Conservation (phyloP, 2,113 vertebrate species). For the Corythornis vintsioides region DNA sequence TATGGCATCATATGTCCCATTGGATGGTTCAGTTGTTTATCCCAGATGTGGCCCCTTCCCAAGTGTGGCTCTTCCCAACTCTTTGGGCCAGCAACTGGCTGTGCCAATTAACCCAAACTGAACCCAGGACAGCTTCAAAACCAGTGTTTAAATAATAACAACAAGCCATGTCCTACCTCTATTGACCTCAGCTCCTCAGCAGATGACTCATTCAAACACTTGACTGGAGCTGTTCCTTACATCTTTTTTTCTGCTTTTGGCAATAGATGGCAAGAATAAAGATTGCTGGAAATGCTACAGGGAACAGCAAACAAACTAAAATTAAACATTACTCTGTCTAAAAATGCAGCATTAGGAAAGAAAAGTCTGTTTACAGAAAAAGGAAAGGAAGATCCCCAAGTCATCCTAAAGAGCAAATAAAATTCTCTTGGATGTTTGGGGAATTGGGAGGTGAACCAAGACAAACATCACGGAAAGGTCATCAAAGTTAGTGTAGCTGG, state of each 20-base stretch:
- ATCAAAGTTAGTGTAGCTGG: not conserved
- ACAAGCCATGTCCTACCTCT: not conserved
- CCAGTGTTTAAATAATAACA: not conserved
- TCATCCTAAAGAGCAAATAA: not conserved
- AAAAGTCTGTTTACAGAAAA: not conserved
- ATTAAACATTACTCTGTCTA: not conserved
- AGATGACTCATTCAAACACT: conserved; percentile 29
- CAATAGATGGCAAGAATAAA: not conserved
- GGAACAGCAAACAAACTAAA: not conserved
- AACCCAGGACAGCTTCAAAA: not conserved
- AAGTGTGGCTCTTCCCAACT: too few relatives aligned
- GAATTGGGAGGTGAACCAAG: not conserved
- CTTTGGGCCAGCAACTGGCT: too few relatives aligned
- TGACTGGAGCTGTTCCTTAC: not conserved
- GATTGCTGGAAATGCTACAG: not conserved
- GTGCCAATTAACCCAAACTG: too few relatives aligned
- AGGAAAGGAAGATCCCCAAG: not conserved
- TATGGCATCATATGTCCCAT: too few relatives aligned
- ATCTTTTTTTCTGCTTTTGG: conserved; percentile 31
- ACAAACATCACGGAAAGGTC: not conserved
- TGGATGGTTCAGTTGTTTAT: too few relatives aligned
- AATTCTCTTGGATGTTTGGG: not conserved
- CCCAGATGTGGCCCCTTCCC: too few relatives aligned
- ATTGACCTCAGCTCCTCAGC: not conserved
- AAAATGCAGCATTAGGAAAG: not conserved